phyloP scores from a whole-genome alignment of 2,113 vertebrate species.

The Ptyas mucosa region DNA sequence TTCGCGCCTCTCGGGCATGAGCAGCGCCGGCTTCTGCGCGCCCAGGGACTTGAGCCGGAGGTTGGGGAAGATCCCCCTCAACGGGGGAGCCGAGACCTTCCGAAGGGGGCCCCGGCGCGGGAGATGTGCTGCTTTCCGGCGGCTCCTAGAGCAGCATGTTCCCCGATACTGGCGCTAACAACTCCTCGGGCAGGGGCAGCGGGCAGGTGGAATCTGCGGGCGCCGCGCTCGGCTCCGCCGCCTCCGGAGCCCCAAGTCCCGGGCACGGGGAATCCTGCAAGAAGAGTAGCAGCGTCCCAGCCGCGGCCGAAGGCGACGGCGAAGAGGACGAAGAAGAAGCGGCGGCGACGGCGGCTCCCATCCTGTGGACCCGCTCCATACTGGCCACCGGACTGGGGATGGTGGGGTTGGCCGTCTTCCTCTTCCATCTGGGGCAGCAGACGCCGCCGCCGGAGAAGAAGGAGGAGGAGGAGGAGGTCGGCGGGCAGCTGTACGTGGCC shows the following conservation, averaged over 20 bases:
- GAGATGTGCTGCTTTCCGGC: conserved; percentile 64
- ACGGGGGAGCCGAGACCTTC: conserved; percentile 42
- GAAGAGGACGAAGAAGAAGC: conserved; percentile 42
- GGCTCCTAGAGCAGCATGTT: conserved; percentile 62
- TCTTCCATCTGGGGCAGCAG: conserved; percentile 31
- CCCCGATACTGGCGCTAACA: conserved; percentile 49
- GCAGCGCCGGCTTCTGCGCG: conserved; percentile 35
- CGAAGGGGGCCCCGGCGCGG: conserved; percentile 41
- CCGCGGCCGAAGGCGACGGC: neutral
- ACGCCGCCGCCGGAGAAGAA: conserved; percentile 24
- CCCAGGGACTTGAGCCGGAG: conserved; percentile 23
- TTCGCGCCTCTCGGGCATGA: conserved; percentile 59
- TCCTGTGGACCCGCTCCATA: conserved; percentile 40
- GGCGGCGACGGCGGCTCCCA: conserved; percentile 27
- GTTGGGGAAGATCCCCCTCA: conserved; percentile 8
- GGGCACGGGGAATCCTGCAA: neutral
- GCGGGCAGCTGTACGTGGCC: conserved; percentile 35
- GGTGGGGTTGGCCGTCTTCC: conserved; percentile 41
- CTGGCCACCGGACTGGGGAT: conserved; percentile 46
- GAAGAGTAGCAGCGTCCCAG: conserved; percentile 16
- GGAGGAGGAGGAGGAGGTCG: conserved; percentile 17
- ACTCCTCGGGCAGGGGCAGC: conserved; percentile 12
- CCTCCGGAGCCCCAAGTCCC: conserved; percentile 3
- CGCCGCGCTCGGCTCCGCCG: neutral
- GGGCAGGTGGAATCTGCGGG: conserved; percentile 26